Percentiles rank a stretch among this genome's conserved stretches.
phyloP scores from a whole-genome alignment of 2,797 vertebrate species.

The Pygocentrus nattereri region DNA sequence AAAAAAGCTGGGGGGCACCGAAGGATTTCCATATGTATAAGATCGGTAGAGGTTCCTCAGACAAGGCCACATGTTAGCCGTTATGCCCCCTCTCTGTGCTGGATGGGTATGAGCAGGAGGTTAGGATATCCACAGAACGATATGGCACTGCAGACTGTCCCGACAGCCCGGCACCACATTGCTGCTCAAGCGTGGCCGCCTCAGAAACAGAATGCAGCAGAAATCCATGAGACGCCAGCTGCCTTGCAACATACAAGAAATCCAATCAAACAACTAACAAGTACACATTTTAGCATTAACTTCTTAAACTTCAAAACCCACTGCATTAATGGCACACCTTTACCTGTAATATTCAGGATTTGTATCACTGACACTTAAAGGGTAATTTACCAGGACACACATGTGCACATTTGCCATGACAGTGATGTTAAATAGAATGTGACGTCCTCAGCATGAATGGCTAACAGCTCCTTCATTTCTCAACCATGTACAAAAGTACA shows the following conservation, averaged over 20 bases:
- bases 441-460: background rate
- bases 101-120: slow-evolving; percentile 8
- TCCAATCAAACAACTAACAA: background rate
- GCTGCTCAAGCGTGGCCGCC: background rate
- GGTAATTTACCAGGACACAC: background rate
- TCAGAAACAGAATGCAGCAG: background rate
- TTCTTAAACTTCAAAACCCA: background rate
- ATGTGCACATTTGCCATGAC: background rate
- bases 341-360: background rate
- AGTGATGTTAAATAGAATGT: background rate
- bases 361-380: background rate
- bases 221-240: background rate
- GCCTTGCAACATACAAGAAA: background rate
- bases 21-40: slow-evolving; percentile 53
- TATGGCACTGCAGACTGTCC: background rate
- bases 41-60: slow-evolving; percentile 4
- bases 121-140: slow-evolving; percentile 1
- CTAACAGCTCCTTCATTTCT: background rate
- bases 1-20: slow-evolving; percentile 23
- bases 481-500: background rate
- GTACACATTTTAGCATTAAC: background rate
- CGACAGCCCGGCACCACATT: slow-evolving; percentile 1
- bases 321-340: background rate
- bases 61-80: slow-evolving; percentile 40
- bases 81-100: slow-evolving; percentile 41